These are phyloP conservation scores for Pseudanteris insignis DNA, from an alignment of 2,888 invertebrate genomes.

Conservation along the genomic window DNA sequence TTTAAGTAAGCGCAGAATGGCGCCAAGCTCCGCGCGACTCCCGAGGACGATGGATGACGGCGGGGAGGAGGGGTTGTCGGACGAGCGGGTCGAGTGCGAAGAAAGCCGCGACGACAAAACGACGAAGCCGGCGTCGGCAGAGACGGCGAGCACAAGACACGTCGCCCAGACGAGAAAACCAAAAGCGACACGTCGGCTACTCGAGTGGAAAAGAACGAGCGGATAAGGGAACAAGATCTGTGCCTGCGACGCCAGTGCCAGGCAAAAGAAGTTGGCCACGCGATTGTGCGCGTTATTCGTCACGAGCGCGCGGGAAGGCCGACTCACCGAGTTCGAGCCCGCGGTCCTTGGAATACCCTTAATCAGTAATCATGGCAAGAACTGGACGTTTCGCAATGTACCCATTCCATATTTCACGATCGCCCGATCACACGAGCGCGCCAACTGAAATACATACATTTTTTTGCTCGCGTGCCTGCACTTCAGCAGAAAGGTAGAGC, in stretches of 20 bases:
- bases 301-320: constrained; percentile 21
- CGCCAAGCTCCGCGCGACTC: too few species aligned
- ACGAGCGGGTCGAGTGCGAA: constrained; percentile 26
- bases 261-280: constrained; percentile 26
- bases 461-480: constrained; percentile 7
- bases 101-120: constrained; percentile 29
- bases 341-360: constrained; percentile 39
- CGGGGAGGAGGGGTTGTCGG: too few species aligned
- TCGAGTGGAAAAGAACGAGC: constrained; percentile 20
- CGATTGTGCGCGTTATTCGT: constrained; percentile 27
- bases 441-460: constrained; percentile 24
- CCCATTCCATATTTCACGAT: constrained; percentile 35
- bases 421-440: constrained; percentile 21
- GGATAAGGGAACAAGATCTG: constrained; percentile 8
- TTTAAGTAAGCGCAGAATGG: too few species aligned
- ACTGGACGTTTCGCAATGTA: constrained; percentile 27
- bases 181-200: constrained; percentile 7
- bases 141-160: constrained; percentile 4
- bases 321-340: constrained; percentile 16
- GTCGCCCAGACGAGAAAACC: constrained; percentile 24
- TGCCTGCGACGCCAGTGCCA: constrained; percentile 7
- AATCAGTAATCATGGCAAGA: constrained; percentile 37
- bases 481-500: constrained; percentile 14
- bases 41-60: too few species aligned
- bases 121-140: constrained; percentile 14